phyloP scores from a whole-genome alignment of 1,140 invertebrate species.

The Musca vetustissima region DNA sequence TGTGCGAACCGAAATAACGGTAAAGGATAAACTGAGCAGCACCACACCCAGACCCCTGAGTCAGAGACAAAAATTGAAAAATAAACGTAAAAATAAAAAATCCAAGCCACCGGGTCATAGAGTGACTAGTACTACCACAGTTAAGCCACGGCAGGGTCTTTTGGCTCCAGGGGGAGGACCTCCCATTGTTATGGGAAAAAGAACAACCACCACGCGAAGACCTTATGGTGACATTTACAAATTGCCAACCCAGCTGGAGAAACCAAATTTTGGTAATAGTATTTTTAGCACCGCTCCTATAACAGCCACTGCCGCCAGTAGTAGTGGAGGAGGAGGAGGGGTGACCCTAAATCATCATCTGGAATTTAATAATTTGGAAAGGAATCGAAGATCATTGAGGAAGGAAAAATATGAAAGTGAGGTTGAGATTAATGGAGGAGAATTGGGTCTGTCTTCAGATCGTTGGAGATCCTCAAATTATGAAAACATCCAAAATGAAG shows the following conservation, averaged over 20 bases:
- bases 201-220: conserved; percentile 25
- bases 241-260: conserved; percentile 44
- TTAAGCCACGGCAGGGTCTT: neutral
- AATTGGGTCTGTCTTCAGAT: no score
- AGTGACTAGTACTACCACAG: neutral
- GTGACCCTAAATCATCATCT: neutral
- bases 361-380: no score
- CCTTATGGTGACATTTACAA: conserved; percentile 12
- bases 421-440: no score
- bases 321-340: neutral
- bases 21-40: conserved; percentile 23
- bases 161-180: conserved; percentile 20
- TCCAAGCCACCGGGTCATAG: conserved; percentile 35
- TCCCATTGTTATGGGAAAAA: conserved; percentile 38
- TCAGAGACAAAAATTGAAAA: conserved; percentile 39
- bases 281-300: neutral
- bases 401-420: no score
- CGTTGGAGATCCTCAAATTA: no score
- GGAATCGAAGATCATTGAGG: no score
- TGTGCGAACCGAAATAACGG: conserved; percentile 24
- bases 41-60: neutral
- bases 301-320: neutral
- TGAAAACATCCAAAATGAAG: no score
- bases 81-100: conserved; percentile 32
- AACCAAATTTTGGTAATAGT: conserved; percentile 38